phyloP scores from a whole-genome alignment of 2,888 invertebrate genomes.

The Cheilosia variabilis region DNA sequence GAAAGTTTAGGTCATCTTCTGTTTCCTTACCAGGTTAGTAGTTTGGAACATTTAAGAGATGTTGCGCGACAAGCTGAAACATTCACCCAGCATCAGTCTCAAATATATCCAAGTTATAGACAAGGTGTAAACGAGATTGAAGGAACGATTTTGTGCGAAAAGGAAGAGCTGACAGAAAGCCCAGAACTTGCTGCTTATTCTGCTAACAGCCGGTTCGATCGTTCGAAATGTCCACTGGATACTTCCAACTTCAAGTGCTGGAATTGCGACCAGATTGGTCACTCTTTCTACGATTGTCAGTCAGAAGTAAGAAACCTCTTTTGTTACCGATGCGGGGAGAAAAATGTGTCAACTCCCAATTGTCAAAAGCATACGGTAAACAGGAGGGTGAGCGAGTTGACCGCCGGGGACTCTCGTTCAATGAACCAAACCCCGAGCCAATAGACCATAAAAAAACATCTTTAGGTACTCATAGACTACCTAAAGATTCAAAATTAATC shows the following conservation, averaged over 20 bases:
- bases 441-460: not conserved
- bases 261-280: not conserved
- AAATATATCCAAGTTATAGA: not conserved
- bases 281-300: not conserved
- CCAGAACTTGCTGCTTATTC: not conserved
- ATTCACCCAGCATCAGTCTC: not conserved
- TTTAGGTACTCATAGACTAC: not conserved
- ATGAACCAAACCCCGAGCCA: constrained; percentile 27
- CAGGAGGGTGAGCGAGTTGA: constrained; percentile 6
- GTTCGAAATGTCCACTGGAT: not conserved
- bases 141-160: not conserved
- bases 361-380: not conserved
- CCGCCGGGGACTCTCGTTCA: constrained; percentile 24
- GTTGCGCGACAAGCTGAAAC: not conserved
- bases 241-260: not conserved
- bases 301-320: not conserved
- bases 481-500: not conserved
- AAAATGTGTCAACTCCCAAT: not conserved
- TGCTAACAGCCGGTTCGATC: not conserved
- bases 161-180: not conserved
- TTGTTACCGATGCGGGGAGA: not conserved
- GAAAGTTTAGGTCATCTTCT: not conserved
- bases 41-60: too few relatives aligned
- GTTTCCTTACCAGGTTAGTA: too few relatives aligned
- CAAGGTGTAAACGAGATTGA: not conserved